Evolutionary conservation across 1,140 invertebrate genomes (phyloP), one percentile per base, ranked within the genome.

Genomic region (Pseudomyrmex dendroicus): DNA sequence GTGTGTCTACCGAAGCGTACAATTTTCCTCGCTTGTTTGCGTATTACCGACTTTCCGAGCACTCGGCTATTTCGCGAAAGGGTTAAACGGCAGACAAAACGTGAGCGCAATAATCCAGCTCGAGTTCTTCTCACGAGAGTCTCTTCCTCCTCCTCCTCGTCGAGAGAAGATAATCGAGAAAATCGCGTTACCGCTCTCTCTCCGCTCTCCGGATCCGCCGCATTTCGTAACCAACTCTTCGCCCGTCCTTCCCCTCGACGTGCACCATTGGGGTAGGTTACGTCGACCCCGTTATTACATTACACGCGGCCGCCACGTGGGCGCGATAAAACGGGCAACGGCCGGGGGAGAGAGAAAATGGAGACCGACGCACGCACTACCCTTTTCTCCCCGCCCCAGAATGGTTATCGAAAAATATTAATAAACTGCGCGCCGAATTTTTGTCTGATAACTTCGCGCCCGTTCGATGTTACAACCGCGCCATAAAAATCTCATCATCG

Each of bases 211-310:
- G 48, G 20, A 50, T 12, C 44, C 25, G 50, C 57, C n/a, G 50
- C 22, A 48, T 80, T 80, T 80, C 66, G 54, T 72, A 72, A 35
- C 22, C 44, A 35, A 83, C 66, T 56, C 67, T 82, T 64, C 72
- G 62, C 76, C 54, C 67, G 48, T 82, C 59, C 70, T 50, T 57
- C 22, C n/a, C 20, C 22, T 20, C 25, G 57, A 63, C 56, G 46
- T 54, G 22, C 61, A 62, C 62, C 25, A 73, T 90, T 89, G 87
- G 73, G 87, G 68, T 89, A 90, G 89, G 86, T 88, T 82, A 76
- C 82, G 77, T 54, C 86, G 85, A 84, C 86, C 73, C 85, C 77
- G 88, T 90, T 90, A 90, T 91, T 90, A 83, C 85, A 89, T 90
- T 77, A 67, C 82, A 54, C 82, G 57, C 12, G 48, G 64, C 62